A percentile compares a stretch with the other conserved stretches of the same genome.
Conservation (phyloP, 1,140 invertebrate genomes). For the Brachionus asplanchnoidis region DNA sequence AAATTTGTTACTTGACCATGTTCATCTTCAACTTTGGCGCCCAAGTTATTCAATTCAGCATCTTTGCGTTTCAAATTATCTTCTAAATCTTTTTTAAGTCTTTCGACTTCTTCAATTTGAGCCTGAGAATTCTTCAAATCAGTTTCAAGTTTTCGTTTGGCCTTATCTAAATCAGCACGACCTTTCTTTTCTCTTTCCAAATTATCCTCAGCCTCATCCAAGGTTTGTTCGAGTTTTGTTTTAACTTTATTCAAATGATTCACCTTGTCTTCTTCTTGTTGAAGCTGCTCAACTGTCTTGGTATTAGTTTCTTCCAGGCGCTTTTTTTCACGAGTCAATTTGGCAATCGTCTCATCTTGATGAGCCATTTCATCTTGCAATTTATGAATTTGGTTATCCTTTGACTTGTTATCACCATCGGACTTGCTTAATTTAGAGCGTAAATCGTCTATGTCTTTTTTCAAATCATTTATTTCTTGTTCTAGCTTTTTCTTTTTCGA, state of each 20-base stretch:
- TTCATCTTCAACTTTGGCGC: conserved; percentile 95
- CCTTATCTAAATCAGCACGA: conserved; percentile 92
- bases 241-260: conserved; percentile 99
- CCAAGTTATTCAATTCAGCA: conserved; percentile 87
- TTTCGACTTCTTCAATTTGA: conserved; percentile 90
- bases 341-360: conserved; percentile 98
- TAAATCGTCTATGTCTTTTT: conserved; percentile 93
- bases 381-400: conserved; percentile 97
- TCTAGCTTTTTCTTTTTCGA: conserved; percentile 92
- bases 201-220: conserved; percentile 94
- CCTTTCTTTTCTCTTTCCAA: conserved; percentile 98
- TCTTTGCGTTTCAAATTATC: conserved; percentile 75
- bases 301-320: conserved; percentile 86
- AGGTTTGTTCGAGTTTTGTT: conserved; percentile 90
- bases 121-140: conserved; percentile 97
- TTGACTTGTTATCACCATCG: conserved; percentile 87
- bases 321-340: conserved; percentile 98
- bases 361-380: conserved; percentile 80
- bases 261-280: conserved; percentile 95
- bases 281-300: conserved; percentile 90
- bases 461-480: conserved; percentile 80
- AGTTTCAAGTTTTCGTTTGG: conserved; percentile 83
- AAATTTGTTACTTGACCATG: conserved; percentile 88
- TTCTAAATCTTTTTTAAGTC: conserved; percentile 95
- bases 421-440: conserved; percentile 81